phyloP scores from a whole-genome alignment of 2,888 invertebrate genomes.

The Pristionchus entomophagus region DNA sequence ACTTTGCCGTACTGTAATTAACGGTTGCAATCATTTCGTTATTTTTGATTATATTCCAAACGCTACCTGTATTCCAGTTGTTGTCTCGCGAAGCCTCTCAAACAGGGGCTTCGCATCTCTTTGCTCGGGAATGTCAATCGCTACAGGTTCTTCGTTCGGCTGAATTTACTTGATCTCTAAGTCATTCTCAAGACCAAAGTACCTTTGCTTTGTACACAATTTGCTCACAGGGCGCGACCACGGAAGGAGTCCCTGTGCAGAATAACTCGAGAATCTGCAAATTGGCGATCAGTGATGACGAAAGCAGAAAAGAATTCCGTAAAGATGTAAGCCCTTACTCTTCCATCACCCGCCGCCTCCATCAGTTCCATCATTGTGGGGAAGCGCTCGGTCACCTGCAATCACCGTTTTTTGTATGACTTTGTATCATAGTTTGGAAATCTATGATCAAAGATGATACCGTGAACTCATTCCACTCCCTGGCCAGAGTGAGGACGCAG shows the following conservation, averaged over 20 bases:
- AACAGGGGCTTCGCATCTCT: neutral
- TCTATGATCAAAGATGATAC: neutral
- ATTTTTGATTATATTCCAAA: neutral
- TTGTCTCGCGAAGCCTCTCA: neutral
- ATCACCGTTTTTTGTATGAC: slow-evolving; percentile 80
- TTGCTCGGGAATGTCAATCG: neutral
- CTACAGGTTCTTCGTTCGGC: neutral
- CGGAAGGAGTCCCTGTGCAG: slow-evolving; percentile 94
- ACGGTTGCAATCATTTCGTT: neutral
- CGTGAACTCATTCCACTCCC: slow-evolving; percentile 82
- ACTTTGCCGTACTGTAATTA: slow-evolving; percentile 29
- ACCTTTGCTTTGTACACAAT: slow-evolving; percentile 82
- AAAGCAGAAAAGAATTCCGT: too few species aligned
- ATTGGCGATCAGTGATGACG: too few species aligned
- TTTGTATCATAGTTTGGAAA: neutral
- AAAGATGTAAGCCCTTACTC: slow-evolving; percentile 82
- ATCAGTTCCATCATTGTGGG: slow-evolving; percentile 88
- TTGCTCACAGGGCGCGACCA: slow-evolving; percentile 90
- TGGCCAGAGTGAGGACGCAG: slow-evolving; percentile 86
- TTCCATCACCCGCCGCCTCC: slow-evolving; percentile 84
- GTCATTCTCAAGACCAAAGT: neutral
- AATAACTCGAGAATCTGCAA: slow-evolving; percentile 91
- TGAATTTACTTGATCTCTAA: neutral
- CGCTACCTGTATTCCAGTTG: slow-evolving; percentile 20
- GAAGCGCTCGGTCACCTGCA: slow-evolving; percentile 85